A percentile compares a stretch with the other conserved stretches of the same genome.
These are phyloP conservation scores for Larimichthys crocea DNA, from an alignment of 2,113 vertebrate genomes.

Conservation along the genomic window DNA sequence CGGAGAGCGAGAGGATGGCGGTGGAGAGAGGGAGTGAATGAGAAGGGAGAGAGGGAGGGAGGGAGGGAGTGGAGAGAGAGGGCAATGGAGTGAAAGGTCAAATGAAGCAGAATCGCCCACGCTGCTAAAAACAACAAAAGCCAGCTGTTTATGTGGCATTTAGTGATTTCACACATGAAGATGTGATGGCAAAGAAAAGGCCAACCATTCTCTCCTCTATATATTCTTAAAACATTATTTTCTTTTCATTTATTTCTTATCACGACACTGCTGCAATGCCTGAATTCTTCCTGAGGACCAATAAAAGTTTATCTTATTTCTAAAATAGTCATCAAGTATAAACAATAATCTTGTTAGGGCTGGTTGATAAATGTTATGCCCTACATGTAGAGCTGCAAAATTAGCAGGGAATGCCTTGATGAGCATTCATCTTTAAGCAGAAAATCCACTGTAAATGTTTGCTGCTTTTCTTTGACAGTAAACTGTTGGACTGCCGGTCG, in stretches of 20 bases:
- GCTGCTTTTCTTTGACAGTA: background rate
- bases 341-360: background rate
- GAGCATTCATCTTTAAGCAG: background rate
- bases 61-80: background rate
- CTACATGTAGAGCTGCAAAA: background rate
- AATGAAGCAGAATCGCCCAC: slow-evolving; percentile 39
- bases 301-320: background rate
- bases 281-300: background rate
- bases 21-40: background rate
- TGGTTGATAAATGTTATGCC: background rate
- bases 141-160: slow-evolving; percentile 64
- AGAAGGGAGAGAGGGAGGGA: background rate
- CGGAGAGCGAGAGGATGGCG: slow-evolving; percentile 17
- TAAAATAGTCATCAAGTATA: background rate
- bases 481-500: background rate
- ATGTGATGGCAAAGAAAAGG: slow-evolving; percentile 20
- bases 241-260: background rate
- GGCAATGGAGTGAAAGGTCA: slow-evolving; percentile 56
- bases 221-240: background rate
- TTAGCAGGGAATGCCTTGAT: too few species aligned
- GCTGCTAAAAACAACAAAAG: slow-evolving; percentile 38
- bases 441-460: background rate
- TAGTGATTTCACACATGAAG: slow-evolving; percentile 63
- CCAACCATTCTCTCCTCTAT: background rate
- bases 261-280: background rate